Percentiles rank a stretch among this genome's conserved stretches.
Evolutionary conservation across 2,113 vertebrate species (phyloP).

Genomic region (Proterorhinus semilunaris): DNA sequence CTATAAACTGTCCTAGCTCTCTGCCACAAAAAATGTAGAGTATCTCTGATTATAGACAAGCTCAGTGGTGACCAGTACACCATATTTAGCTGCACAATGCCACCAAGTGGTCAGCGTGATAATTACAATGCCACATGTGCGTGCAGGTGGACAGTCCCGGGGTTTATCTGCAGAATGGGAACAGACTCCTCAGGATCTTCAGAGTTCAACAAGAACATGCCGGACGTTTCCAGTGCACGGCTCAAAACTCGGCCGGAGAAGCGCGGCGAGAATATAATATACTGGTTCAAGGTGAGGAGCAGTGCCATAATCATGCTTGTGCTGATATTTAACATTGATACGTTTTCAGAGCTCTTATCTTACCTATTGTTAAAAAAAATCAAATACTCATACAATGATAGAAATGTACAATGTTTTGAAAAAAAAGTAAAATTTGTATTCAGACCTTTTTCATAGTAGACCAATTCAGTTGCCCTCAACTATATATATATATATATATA

Average conservation of each 20-base stretch:
- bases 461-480: too few species aligned
- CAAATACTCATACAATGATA: too few species aligned
- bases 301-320: neutral
- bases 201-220: constrained; percentile 75
- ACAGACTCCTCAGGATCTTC: constrained; percentile 77
- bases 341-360: too few species aligned
- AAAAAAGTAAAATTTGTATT: too few species aligned
- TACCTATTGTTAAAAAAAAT: too few species aligned
- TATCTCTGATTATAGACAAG: neutral
- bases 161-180: constrained; percentile 73
- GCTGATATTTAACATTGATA: neutral
- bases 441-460: too few species aligned
- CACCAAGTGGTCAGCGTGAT: constrained; percentile 59
- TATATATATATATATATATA: too few species aligned
- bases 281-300: constrained; percentile 79
- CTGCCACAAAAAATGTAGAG: too few species aligned
- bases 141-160: constrained; percentile 71
- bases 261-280: constrained; percentile 73
- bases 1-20: too few species aligned
- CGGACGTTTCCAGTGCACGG: constrained; percentile 80
- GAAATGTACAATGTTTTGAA: too few species aligned
- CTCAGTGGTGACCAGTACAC: neutral
- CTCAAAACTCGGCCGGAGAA: constrained; percentile 78
- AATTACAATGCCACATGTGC: constrained; percentile 32
- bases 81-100: constrained; percentile 46